Base-by-base conservation (phyloP, 2,797 vertebrate genomes). In the Ispidina lecontei region DNA sequence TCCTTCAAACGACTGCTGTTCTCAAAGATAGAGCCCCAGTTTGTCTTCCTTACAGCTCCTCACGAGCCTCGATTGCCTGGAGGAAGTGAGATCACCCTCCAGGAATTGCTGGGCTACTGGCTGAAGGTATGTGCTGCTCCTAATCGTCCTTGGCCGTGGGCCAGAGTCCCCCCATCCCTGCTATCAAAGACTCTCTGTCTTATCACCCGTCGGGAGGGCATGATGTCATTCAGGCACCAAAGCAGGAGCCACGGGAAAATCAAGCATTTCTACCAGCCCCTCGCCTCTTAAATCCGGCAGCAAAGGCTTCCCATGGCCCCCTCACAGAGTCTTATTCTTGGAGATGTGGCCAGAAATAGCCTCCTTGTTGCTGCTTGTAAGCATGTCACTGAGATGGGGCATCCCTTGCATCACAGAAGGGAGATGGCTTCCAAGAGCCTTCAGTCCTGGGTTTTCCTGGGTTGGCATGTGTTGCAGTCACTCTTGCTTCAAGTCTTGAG, bases 181-280 rank as follows among this genome's bases (percentile, higher is more conserved):
- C 62, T 93, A 47, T 92, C 94, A 94, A 90, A 93, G 89, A 33
- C 80, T 43, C 90, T 80, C 89, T 96, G 94, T 95, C 72, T 60
- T 71, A 77, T 87, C 89, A 3, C 23, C 4, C 1, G 10, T 25
- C 2, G 2, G 72, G 64, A 83, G 74, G 71, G 62, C 82, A 52
- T 78, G 84, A 90, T 81, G 75, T 84, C 89, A 91, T 84, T 43
- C 69, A 7, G 33, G 33, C 83, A 33, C 84, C 78, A 76, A 37
- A 68, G 71, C 83, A 52, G 49, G 75, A 95, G 68, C 46, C 76
- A 33, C 5, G 2, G 52, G 56, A 65, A 79, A n/a, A 37, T 3
- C 0, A 0, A 20, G 18, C 0, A 0, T 62, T 94, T 70, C 87
- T 84, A 14, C 14, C 10, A 54, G 60, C 71, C 28, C 19, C 25